Evolutionary conservation across 2,113 vertebrate species (phyloP), one percentile per base, ranked within the genome.

Genomic region (Romanogobio albipinnatus): DNA sequence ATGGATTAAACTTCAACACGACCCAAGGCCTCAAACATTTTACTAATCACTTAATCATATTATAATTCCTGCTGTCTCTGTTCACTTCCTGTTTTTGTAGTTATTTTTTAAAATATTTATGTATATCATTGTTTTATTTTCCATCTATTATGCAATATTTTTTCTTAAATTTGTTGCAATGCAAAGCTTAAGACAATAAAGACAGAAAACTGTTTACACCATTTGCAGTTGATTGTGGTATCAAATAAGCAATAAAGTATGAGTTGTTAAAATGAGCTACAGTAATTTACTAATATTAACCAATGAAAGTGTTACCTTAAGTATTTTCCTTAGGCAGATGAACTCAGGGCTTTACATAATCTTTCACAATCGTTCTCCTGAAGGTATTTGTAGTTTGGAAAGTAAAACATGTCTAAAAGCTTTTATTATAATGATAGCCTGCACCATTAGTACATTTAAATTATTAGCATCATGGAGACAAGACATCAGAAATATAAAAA

Each of bases 31-130:
- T 70, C 36, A 70, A 19, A 70, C 36, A 70, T 70, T 70, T 70
- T 43, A 70, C 9, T 43, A n/a, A 43, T 70, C 33, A 70, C 43
- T 73, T 73, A 45, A 73, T 73, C 45, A 22, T 47, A 43, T 74
- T 74, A 74, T 47, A 74, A 74, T 47, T 74, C 43, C 70, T 24
- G 43, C 43, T 73, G 39, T 47, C 5, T 36, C 66, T 71, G 68
- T 43, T 71, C 2, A 71, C 19, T 45, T 73, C 39, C 8, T 39
- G 17, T 15, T 33, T 39, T 68, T 39, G 8, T 70, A 73, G 4
- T 14, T 47, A 0, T 45, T 73, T 0, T 47, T 47, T 45, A 0
- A 24, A 14, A 47, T 64, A 14, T 73, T 74, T 74, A 2, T 47
- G 45, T 26, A 70, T 22, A 22, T 39, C 11, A 15, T 24, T 45